These are phyloP conservation scores for Drosophila lutescens DNA, from an alignment of 2,888 invertebrate genomes.

Conservation along the genomic window DNA sequence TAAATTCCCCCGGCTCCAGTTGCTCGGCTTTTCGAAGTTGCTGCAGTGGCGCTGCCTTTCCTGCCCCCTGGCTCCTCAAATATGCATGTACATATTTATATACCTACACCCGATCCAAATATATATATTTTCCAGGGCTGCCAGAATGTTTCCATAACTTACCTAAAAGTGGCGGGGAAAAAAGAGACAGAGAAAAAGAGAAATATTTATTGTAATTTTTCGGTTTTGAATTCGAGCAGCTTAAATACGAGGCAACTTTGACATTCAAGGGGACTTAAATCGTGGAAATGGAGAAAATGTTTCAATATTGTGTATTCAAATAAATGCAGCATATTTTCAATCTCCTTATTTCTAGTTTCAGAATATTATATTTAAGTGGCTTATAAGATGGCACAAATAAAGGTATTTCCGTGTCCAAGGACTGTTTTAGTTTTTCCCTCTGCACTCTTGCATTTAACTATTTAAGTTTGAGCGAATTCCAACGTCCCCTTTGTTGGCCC, in stretches of 20 bases:
- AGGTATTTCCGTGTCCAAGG: neutral
- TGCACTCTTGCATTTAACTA: neutral
- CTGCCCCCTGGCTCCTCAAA: slow-evolving; percentile 6
- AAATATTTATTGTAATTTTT: slow-evolving; percentile 46
- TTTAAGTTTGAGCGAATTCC: slow-evolving; percentile 12
- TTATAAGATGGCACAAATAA: neutral
- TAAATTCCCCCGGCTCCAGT: slow-evolving; percentile 61
- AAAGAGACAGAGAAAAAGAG: neutral
- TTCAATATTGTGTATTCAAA: neutral
- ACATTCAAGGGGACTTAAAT: slow-evolving; percentile 24
- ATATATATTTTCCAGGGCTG: slow-evolving; percentile 5
- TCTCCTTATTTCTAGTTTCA: neutral
- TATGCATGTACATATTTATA: slow-evolving; percentile 8
- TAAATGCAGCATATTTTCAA: neutral
- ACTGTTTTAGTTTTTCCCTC: neutral
- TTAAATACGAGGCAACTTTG: slow-evolving; percentile 11
- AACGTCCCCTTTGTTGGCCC: neutral
- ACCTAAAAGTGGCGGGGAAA: slow-evolving; percentile 19
- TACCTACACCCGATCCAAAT: neutral
- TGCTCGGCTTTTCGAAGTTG: slow-evolving; percentile 31
- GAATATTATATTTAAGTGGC: neutral
- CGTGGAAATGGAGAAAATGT: neutral
- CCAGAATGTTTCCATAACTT: slow-evolving; percentile 25
- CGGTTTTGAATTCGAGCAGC: slow-evolving; percentile 3
- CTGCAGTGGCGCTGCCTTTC: slow-evolving; percentile 14